These are phyloP conservation scores for Drosophila bocqueti DNA, from an alignment of 1,140 invertebrate species.

Conservation along the genomic window DNA sequence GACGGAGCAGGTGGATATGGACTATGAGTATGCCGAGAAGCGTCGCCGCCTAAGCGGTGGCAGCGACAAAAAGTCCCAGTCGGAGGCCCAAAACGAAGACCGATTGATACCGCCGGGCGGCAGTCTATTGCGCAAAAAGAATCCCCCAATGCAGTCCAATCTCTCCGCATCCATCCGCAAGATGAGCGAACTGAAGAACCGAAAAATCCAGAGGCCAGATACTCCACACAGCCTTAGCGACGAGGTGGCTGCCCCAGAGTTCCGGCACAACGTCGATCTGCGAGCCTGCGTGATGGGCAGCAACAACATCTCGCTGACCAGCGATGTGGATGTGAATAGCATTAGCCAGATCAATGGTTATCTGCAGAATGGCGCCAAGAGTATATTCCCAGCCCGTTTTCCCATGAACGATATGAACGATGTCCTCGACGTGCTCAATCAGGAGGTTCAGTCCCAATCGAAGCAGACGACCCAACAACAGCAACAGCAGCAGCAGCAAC, in stretches of 20 bases:
- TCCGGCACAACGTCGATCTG: constrained; percentile 76
- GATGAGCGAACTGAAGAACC: constrained; percentile 16
- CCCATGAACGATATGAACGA: constrained; percentile 41
- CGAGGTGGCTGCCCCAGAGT: constrained; percentile 50
- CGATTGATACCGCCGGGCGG: constrained; percentile 74
- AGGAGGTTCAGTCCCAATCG: constrained; percentile 10
- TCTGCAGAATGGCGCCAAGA: constrained; percentile 74
- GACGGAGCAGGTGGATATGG: constrained; percentile 28
- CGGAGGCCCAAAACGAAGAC: constrained; percentile 15
- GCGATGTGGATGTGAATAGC: constrained; percentile 30
- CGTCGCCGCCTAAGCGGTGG: constrained; percentile 22
- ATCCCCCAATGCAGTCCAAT: neutral
- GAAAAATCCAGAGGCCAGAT: constrained; percentile 50
- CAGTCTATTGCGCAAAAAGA: constrained; percentile 75
- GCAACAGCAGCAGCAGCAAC: neutral
- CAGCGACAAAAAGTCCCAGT: constrained; percentile 8
- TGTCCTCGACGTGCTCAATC: constrained; percentile 66
- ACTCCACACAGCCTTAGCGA: constrained; percentile 63
- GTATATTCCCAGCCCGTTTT: constrained; percentile 9
- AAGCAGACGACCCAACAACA: neutral
- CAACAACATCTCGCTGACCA: constrained; percentile 74
- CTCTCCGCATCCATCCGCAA: constrained; percentile 12
- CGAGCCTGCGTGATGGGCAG: constrained; percentile 81
- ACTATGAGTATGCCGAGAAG: constrained; percentile 11
- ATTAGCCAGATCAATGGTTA: constrained; percentile 72